Base-by-base conservation (phyloP, 2,797 vertebrate genomes). In the Zenarchopterus dispar region DNA sequence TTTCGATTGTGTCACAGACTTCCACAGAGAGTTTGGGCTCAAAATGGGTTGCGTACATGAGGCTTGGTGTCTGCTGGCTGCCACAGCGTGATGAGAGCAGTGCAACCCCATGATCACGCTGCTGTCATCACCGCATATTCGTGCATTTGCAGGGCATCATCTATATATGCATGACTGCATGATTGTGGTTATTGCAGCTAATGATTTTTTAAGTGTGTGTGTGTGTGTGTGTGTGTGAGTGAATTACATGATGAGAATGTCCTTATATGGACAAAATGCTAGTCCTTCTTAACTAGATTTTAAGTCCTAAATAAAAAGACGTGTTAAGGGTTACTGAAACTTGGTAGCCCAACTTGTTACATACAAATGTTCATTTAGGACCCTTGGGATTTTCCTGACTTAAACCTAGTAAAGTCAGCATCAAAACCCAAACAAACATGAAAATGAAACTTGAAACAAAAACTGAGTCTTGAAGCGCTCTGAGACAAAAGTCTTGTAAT, bases 101-200 rank as follows among this genome's bases (percentile, higher is more conserved):
- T 16, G 77, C 67, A 84, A 84, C 67, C 77, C 69, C 60, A 43
- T 44, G 28, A 65, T 84, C 87, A 62, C 46, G 23, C 85, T 88
- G 85, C 88, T 82, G 70, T 86, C 85, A 80, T 90, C 85, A 73
- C 44, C 75, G 76, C 72, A 52, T 85, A 79, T 76, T 66, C 75
- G 75, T 88, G 84, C 88, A 87, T 88, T 88, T 13, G 71, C 63
- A 45, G 84, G 86, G 73, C 82, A 79, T 89, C 87, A 88, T 81
- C 67, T 84, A 57, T 79, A 64, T 78, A 78, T 80, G 90, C 86
- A 88, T 82, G 88, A 75, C 72, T 73, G 89, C 89, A 91, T 86
- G 89, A 62, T 75, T 80, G 70, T 81, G 68, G 56, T 75, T 72
- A 62, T 19, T 80, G 77, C 77, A 67, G 71, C 73, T 82, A 77